phyloP scores from a whole-genome alignment of 2,113 vertebrate species.

The Clarias macrocephalus region DNA sequence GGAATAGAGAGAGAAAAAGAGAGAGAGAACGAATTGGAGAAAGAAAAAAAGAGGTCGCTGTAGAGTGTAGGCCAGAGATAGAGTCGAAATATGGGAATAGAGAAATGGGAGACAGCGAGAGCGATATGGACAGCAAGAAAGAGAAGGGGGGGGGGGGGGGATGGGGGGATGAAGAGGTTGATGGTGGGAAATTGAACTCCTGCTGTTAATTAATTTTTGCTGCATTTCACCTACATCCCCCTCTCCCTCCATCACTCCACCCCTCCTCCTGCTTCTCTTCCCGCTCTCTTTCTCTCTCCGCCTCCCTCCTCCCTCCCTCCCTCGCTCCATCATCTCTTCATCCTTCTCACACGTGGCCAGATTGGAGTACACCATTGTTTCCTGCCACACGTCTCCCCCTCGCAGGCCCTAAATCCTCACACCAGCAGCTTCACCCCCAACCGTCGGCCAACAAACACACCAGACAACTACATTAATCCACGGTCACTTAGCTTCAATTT shows the following conservation, averaged over 20 bases:
- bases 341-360: constrained; percentile 12
- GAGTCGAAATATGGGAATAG: background rate
- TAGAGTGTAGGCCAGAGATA: background rate
- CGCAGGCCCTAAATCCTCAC: constrained; percentile 14
- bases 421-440: constrained; percentile 27
- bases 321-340: constrained; percentile 5
- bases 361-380: constrained; percentile 25
- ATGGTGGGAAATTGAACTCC: constrained; percentile 37
- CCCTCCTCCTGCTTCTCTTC: constrained; percentile 3
- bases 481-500: constrained; percentile 38
- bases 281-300: background rate
- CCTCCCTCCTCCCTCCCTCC: background rate
- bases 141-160: background rate
- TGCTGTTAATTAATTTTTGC: constrained; percentile 48
- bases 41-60: background rate
- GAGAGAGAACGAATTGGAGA: background rate
- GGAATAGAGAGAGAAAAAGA: background rate
- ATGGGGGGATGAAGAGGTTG: background rate
- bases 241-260: background rate
- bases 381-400: constrained; percentile 33
- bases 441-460: constrained; percentile 38
- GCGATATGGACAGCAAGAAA: background rate
- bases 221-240: background rate
- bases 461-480: constrained; percentile 49
- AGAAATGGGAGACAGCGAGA: background rate